Evolutionary conservation across 2,113 vertebrate genomes (phyloP).

Genomic region (Poeciliopsis turrubarensis): DNA sequence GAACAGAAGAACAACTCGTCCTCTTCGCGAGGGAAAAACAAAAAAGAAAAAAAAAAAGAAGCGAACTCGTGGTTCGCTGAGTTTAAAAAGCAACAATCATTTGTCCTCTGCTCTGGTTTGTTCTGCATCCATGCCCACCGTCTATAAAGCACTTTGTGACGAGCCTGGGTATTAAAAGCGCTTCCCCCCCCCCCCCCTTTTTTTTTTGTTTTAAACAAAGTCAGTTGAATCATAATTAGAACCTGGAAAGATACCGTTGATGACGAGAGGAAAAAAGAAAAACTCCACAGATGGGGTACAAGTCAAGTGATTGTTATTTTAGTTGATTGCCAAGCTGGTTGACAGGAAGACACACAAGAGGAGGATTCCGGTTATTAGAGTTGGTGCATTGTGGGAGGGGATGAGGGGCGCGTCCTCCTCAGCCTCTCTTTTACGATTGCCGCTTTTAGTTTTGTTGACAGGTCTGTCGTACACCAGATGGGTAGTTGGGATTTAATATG

Average conservation of each 20-base stretch:
- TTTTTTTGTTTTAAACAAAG: slow-evolving; percentile 9
- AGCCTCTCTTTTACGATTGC: background rate
- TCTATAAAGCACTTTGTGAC: slow-evolving; percentile 76
- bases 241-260: slow-evolving; percentile 28
- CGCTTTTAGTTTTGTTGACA: background rate
- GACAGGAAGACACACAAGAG: slow-evolving; percentile 66
- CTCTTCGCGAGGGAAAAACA: background rate
- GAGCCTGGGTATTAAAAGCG: slow-evolving; percentile 58
- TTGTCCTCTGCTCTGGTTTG: slow-evolving; percentile 2
- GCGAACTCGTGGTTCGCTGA: background rate
- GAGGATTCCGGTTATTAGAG: slow-evolving; percentile 43
- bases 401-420: slow-evolving; percentile 28
- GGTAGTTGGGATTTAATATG: slow-evolving; percentile 54
- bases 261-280: slow-evolving; percentile 22
- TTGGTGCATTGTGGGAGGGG: slow-evolving; percentile 52
- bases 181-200: background rate
- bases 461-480: slow-evolving; percentile 40
- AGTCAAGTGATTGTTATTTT: slow-evolving; percentile 23
- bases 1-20: slow-evolving; percentile 3
- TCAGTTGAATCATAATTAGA: slow-evolving; percentile 9
- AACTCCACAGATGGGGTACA: slow-evolving; percentile 17
- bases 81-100: slow-evolving; percentile 21
- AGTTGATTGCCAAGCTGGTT: slow-evolving; percentile 52
- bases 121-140: slow-evolving; percentile 11
- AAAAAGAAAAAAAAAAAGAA: background rate